These are phyloP conservation scores for Cistogaster globosa DNA, from an alignment of 2,888 invertebrate species.

Conservation along the genomic window DNA sequence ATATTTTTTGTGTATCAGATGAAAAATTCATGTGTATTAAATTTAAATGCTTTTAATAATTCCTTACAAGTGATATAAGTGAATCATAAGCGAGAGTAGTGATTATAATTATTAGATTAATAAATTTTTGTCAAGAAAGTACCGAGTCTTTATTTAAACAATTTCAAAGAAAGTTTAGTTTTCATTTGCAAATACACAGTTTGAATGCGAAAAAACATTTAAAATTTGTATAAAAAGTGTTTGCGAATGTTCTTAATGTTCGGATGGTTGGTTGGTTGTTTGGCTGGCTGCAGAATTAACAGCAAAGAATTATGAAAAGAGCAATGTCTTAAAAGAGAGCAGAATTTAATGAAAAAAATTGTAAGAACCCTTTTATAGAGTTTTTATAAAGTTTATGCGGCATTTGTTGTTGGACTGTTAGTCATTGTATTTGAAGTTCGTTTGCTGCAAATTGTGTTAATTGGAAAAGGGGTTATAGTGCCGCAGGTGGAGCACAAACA, in stretches of 20 bases:
- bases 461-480: neutral
- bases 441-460: constrained; percentile 7
- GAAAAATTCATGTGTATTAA: constrained; percentile 56
- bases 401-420: constrained; percentile 46
- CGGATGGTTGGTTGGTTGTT: constrained; percentile 11
- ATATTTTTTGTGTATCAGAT: constrained; percentile 66
- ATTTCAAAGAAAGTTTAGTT: constrained; percentile 24
- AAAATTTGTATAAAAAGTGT: neutral
- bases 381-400: neutral
- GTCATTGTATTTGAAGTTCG: neutral
- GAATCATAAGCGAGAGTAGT: constrained; percentile 21
- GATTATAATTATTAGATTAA: constrained; percentile 10
- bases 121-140: constrained; percentile 5
- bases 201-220: constrained; percentile 22
- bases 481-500: constrained; percentile 3
- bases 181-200: constrained; percentile 22
- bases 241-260: constrained; percentile 9
- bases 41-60: constrained; percentile 46
- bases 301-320: constrained; percentile 35
- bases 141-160: neutral
- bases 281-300: constrained; percentile 32
- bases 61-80: constrained; percentile 13
- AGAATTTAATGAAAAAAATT: constrained; percentile 46
- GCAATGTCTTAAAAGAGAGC: constrained; percentile 51
- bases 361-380: constrained; percentile 14